A percentile compares a stretch with the other conserved stretches of the same genome.
phyloP scores from a whole-genome alignment of 2,113 vertebrate species.

The Symphodus melops region DNA sequence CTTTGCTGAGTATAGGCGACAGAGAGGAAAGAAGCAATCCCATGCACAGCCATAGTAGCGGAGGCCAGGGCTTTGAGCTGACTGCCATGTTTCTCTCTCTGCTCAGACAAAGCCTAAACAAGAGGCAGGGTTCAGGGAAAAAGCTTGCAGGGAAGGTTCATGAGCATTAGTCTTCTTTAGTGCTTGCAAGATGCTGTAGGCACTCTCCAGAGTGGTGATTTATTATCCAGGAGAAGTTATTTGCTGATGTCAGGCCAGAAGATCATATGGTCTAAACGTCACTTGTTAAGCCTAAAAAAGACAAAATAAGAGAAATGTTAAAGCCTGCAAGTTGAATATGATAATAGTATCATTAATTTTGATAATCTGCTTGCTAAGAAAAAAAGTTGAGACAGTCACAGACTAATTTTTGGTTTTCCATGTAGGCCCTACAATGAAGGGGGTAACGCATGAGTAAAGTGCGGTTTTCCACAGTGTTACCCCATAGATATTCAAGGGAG shows the following conservation, averaged over 20 bases:
- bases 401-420: neutral
- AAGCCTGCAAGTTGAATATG: neutral
- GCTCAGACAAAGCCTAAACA: constrained; percentile 54
- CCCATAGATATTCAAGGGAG: constrained; percentile 37
- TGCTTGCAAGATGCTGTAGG: constrained; percentile 1
- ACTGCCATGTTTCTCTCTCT: constrained; percentile 82
- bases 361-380: neutral
- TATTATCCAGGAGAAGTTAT: constrained; percentile 23
- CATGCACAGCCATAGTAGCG: constrained; percentile 76
- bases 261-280: constrained; percentile 53
- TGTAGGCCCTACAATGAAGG: too few relatives aligned
- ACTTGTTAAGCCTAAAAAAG: constrained; percentile 77
- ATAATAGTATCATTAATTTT: too few relatives aligned
- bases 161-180: constrained; percentile 56
- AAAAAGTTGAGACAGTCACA: neutral
- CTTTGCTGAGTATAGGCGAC: constrained; percentile 77
- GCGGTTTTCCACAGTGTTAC: constrained; percentile 19
- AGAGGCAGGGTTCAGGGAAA: constrained; percentile 52
- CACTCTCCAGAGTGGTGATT: constrained; percentile 16
- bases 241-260: constrained; percentile 34
- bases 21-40: constrained; percentile 80
- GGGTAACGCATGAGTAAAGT: constrained; percentile 14
- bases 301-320: constrained; percentile 49
- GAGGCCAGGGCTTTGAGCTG: constrained; percentile 58
- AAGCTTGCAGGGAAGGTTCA: constrained; percentile 36